Evolutionary conservation across 2,888 invertebrate species (phyloP).

Genomic region (Bruchidius siliquastri): DNA sequence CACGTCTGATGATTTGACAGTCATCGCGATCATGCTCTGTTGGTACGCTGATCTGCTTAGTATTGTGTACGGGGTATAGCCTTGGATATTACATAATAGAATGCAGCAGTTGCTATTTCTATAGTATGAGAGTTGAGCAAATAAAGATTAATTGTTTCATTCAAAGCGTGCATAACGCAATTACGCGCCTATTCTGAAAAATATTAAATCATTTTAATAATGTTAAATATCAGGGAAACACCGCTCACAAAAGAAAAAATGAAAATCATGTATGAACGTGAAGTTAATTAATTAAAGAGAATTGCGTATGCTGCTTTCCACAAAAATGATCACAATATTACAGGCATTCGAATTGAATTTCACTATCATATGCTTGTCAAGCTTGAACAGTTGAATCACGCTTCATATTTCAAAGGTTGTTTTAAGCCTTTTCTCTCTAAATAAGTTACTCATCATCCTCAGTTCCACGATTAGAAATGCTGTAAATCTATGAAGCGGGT

Average conservation of each 20-base stretch:
- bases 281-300: background rate
- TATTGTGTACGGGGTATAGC: background rate
- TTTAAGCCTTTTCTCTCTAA: too few species aligned
- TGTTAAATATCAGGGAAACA: background rate
- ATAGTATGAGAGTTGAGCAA: background rate
- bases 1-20: background rate
- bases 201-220: background rate
- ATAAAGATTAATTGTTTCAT: background rate
- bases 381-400: too few species aligned
- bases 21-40: background rate
- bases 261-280: background rate
- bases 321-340: background rate
- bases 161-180: background rate
- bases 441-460: too few species aligned
- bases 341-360: background rate
- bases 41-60: background rate
- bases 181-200: background rate
- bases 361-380: background rate
- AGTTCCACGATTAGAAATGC: too few species aligned
- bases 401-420: too few species aligned
- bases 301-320: background rate
- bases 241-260: background rate
- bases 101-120: background rate
- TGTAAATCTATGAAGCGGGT: too few species aligned
- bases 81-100: background rate